These are phyloP conservation scores for Camptogramma bilineatum DNA, from an alignment of 2,888 invertebrate genomes.

Conservation along the genomic window DNA sequence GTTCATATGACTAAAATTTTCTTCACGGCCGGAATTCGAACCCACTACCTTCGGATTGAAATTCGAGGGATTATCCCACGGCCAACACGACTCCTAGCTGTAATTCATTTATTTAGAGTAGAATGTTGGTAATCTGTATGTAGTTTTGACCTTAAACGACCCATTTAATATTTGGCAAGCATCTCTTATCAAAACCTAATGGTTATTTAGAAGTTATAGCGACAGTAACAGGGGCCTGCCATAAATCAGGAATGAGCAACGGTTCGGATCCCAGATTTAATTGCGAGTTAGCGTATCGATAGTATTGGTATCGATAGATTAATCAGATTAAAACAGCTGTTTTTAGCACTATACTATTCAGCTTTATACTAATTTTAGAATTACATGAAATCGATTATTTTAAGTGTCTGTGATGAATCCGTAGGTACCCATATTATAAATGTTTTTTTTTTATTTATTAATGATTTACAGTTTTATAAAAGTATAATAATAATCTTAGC, in stretches of 20 bases:
- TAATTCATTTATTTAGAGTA: not conserved
- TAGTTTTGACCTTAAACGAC: constrained; percentile 25
- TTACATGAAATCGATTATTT: too few relatives aligned
- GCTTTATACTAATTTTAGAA: too few relatives aligned
- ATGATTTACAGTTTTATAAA: too few relatives aligned
- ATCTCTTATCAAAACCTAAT: constrained; percentile 42
- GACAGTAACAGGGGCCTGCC: constrained; percentile 37
- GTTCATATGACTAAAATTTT: too few relatives aligned
- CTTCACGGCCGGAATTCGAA: too few relatives aligned
- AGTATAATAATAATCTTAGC: too few relatives aligned
- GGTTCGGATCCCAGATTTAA: constrained; percentile 42
- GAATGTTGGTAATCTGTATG: not conserved
- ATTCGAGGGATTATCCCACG: too few relatives aligned
- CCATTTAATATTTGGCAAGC: constrained; percentile 42
- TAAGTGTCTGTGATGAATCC: too few relatives aligned
- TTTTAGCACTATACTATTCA: too few relatives aligned
- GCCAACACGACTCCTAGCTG: not conserved
- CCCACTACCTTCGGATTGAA: too few relatives aligned
- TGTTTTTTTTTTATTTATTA: too few relatives aligned
- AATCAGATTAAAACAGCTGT: not conserved
- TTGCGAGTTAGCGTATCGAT: constrained; percentile 41
- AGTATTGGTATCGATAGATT: constrained; percentile 36
- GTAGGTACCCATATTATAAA: too few relatives aligned
- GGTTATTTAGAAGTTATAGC: constrained; percentile 43
- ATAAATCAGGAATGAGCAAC: constrained; percentile 45